A percentile compares a stretch with the other conserved stretches of the same genome.
phyloP scores from a whole-genome alignment of 2,888 invertebrate genomes.

The Agrotis ipsilon region DNA sequence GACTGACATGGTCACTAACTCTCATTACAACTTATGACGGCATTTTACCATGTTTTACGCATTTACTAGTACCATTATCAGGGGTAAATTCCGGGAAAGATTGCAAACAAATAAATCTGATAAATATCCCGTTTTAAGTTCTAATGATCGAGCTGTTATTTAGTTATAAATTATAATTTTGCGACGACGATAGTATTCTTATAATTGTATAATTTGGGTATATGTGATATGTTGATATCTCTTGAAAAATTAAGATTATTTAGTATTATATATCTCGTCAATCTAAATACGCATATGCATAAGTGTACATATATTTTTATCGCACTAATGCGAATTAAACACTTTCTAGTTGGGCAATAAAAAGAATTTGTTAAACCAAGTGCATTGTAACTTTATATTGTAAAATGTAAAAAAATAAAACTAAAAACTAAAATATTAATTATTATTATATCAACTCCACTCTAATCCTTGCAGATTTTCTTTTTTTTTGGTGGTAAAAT shows the following conservation, averaged over 20 bases:
- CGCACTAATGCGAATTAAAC: neutral
- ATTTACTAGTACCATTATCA: no score
- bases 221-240: neutral
- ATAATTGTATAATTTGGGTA: neutral
- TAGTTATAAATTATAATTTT: no score
- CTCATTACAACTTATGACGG: no score
- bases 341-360: neutral
- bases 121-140: no score
- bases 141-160: no score
- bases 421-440: neutral
- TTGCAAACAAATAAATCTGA: no score
- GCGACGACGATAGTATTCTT: neutral
- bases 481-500: no score
- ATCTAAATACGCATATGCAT: neutral
- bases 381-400: neutral
- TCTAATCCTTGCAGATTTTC: no score
- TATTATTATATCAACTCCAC: no score
- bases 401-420: constrained; percentile 6
- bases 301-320: neutral
- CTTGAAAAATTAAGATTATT: neutral
- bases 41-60: no score
- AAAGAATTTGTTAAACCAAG: neutral
- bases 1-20: no score
- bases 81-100: no score
- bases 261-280: neutral